Evolutionary conservation across 2,113 vertebrate species (phyloP).

Genomic region (Hirundichthys speculiger): DNA sequence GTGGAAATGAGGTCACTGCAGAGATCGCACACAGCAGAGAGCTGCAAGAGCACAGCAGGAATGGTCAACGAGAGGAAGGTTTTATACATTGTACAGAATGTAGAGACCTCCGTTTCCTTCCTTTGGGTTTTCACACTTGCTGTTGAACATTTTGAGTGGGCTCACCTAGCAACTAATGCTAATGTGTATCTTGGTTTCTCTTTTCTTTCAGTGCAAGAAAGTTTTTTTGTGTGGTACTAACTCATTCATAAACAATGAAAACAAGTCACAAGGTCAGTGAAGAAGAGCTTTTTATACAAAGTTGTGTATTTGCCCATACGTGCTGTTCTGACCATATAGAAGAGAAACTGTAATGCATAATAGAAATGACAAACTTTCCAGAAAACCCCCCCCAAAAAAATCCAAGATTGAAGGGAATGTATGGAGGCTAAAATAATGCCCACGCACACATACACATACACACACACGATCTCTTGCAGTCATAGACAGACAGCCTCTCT

Average conservation of each 20-base stretch:
- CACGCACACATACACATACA: neutral
- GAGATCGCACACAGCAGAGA: slow-evolving; percentile 16
- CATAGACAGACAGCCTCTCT: too few species aligned
- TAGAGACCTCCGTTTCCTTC: too few species aligned
- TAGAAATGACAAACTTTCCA: neutral
- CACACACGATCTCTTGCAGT: neutral
- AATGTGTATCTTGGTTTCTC: neutral
- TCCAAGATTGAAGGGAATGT: slow-evolving; percentile 2
- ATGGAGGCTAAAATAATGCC: too few species aligned
- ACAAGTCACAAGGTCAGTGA: slow-evolving; percentile 12
- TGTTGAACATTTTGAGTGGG: slow-evolving; percentile 2
- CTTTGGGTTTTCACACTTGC: neutral
- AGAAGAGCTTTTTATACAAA: slow-evolving; percentile 36
- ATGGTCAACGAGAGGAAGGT: slow-evolving; percentile 47
- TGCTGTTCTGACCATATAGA: slow-evolving; percentile 4
- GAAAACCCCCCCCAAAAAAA: neutral
- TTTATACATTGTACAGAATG: neutral
- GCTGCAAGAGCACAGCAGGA: slow-evolving; percentile 1
- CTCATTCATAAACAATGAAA: slow-evolving; percentile 4
- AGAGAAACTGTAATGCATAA: neutral
- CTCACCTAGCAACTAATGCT: neutral
- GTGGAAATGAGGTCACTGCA: slow-evolving; percentile 28
- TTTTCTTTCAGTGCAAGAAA: neutral
- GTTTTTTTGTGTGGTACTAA: neutral
- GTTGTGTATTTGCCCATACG: slow-evolving; percentile 19